These are phyloP conservation scores for Sinocyclocheilus maitianheensis DNA, from an alignment of 2,113 vertebrate genomes.

Conservation along the genomic window DNA sequence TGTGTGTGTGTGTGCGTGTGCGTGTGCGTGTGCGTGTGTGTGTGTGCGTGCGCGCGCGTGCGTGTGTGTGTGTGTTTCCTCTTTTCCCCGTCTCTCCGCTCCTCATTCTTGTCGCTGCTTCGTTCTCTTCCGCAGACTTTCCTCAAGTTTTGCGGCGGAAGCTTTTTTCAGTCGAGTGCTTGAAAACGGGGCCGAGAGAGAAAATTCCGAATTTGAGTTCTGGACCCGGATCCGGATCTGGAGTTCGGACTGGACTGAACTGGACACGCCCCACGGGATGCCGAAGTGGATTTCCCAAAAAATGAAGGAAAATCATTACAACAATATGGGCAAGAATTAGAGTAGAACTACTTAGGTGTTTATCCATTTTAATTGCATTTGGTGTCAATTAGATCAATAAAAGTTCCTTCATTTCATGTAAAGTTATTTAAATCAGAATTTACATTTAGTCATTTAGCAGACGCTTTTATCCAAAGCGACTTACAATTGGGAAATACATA, in stretches of 20 bases:
- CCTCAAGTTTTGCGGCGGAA: neutral
- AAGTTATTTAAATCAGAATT: neutral
- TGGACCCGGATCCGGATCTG: neutral
- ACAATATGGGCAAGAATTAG: neutral
- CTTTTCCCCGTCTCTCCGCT: slow-evolving; percentile 24
- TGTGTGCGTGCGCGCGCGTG: neutral
- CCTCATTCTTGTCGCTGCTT: slow-evolving; percentile 49
- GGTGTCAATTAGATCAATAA: neutral
- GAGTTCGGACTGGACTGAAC: neutral
- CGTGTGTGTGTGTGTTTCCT: slow-evolving; percentile 24
- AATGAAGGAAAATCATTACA: neutral
- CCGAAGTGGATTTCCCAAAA: neutral
- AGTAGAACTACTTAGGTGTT: neutral
- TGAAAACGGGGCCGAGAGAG: neutral
- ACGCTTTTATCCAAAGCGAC: too few relatives aligned
- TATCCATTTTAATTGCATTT: neutral
- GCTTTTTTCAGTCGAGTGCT: too few relatives aligned
- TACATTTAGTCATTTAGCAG: too few relatives aligned
- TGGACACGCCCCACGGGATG: too few relatives aligned
- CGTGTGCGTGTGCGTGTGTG: too few relatives aligned
- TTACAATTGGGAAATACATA: too few relatives aligned
- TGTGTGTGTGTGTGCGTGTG: too few relatives aligned
- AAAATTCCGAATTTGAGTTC: neutral
- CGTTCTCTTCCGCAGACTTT: neutral
- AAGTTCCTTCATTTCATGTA: neutral